Percentiles rank a stretch among this genome's conserved stretches.
These are phyloP conservation scores for Stigmatopora nigra DNA, from an alignment of 2,113 vertebrate genomes.

Conservation along the genomic window DNA sequence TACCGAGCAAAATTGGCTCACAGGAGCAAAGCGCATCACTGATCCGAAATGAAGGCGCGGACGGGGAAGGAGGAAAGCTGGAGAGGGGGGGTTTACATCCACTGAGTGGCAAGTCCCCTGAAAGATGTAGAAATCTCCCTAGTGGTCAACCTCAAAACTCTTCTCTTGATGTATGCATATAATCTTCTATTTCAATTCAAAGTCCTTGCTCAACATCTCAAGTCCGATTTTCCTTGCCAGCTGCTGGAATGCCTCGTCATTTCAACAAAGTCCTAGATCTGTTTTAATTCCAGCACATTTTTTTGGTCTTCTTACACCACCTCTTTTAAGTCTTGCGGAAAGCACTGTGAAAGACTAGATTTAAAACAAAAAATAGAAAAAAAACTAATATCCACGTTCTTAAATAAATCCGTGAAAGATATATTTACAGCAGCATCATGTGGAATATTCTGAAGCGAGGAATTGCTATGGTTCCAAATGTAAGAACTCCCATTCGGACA, in stretches of 20 bases:
- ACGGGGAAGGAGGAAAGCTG: no score
- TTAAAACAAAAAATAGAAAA: slow-evolving; percentile 11
- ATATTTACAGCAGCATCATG: background rate
- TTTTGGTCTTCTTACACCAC: slow-evolving; percentile 22
- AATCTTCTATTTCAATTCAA: background rate
- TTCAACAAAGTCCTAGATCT: slow-evolving; percentile 48
- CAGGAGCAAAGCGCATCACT: background rate
- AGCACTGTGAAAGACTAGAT: slow-evolving; percentile 43
- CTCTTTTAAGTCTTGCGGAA: slow-evolving; percentile 41
- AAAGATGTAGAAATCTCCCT: background rate
- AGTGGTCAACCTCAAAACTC: background rate
- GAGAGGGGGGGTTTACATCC: background rate
- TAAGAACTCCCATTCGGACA: slow-evolving; percentile 53
- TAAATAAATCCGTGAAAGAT: slow-evolving; percentile 34
- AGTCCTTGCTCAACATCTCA: background rate
- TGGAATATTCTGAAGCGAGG: background rate
- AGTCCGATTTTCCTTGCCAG: background rate
- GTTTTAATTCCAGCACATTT: slow-evolving; percentile 53
- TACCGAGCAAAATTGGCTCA: background rate
- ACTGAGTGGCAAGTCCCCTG: background rate
- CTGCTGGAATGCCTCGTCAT: slow-evolving; percentile 47
- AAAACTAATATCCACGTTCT: slow-evolving; percentile 33
- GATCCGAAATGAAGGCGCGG: background rate
- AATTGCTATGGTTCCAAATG: slow-evolving; percentile 38
- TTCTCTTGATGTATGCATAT: background rate